Conservation (phyloP, 2,113 vertebrate species). For the Clarias gariepinus region DNA sequence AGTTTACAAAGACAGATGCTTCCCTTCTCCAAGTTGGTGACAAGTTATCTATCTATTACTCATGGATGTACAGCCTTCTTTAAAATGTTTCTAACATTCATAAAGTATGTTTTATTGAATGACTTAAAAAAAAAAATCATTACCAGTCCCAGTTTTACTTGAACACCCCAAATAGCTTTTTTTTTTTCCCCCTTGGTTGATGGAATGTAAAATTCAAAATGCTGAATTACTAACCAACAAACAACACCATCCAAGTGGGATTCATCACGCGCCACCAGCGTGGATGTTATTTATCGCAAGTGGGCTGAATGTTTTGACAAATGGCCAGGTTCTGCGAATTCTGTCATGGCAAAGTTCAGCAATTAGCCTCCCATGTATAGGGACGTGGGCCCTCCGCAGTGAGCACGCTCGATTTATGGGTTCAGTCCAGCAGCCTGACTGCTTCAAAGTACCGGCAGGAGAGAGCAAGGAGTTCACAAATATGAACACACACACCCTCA, state of each 20-base stretch:
- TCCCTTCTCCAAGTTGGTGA: too few species aligned
- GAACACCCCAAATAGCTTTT: background rate
- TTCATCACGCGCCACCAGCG: too few species aligned
- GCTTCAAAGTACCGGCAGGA: conserved; percentile 67
- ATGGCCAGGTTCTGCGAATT: conserved; percentile 93
- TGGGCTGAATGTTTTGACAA: conserved; percentile 88
- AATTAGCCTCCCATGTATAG: conserved; percentile 92
- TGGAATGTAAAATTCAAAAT: background rate
- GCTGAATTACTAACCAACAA: background rate
- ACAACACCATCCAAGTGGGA: conserved; percentile 73
- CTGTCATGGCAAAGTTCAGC: conserved; percentile 96
- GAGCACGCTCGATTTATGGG: conserved; percentile 88
- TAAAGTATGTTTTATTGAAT: too few species aligned
- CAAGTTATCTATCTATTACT: too few species aligned
- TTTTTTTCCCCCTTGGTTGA: background rate
- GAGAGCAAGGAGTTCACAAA: conserved; percentile 66
- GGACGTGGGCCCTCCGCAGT: conserved; percentile 70
- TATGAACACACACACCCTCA: conserved; percentile 44
- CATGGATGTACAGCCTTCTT: too few species aligned
- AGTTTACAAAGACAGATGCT: too few species aligned
- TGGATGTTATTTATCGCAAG: conserved; percentile 83
- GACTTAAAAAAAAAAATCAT: too few species aligned
- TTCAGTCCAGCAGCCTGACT: conserved; percentile 72
- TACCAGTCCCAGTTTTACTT: too few species aligned
- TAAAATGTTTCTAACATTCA: too few species aligned